Percentiles rank a stretch among this genome's conserved stretches.
These are phyloP conservation scores for Malurus cyaneus DNA, from an alignment of 2,113 vertebrate genomes.

Conservation along the genomic window DNA sequence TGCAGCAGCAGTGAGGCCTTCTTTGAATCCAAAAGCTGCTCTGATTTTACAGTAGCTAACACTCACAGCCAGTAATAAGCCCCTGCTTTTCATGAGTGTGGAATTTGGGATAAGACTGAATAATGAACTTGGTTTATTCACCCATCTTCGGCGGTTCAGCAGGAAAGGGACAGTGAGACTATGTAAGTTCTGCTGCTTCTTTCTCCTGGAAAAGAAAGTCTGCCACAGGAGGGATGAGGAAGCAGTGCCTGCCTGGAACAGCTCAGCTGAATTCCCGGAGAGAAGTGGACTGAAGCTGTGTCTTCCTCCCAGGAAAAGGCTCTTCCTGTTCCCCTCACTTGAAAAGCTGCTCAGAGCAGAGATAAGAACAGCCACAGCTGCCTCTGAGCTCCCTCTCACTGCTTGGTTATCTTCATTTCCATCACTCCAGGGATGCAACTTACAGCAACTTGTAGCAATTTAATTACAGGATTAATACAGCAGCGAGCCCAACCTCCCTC, in stretches of 20 bases:
- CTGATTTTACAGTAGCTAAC: not conserved
- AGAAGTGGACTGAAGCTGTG: not conserved
- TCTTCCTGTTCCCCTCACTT: not conserved
- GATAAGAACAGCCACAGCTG: not conserved
- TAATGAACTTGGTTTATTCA: not conserved
- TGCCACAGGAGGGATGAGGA: not conserved
- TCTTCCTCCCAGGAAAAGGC: not conserved
- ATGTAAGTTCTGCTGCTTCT: not conserved
- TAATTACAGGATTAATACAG: not conserved
- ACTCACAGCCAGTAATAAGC: not conserved
- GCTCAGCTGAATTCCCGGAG: not conserved
- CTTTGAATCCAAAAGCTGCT: not conserved
- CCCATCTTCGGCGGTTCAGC: fast-evolving
- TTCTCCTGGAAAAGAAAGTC: not conserved
- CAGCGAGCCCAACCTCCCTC: not conserved
- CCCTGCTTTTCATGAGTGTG: fast-evolving
- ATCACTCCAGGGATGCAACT: not conserved
- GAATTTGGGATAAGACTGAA: not conserved
- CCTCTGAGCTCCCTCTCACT: not conserved
- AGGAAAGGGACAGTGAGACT: not conserved
- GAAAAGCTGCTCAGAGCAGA: not conserved
- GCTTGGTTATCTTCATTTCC: not conserved
- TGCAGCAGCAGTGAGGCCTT: not conserved
- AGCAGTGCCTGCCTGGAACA: fast-evolving
- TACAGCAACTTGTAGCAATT: not conserved